Conservation (phyloP, 2,113 vertebrate genomes). For the Brachirus orientalis region DNA sequence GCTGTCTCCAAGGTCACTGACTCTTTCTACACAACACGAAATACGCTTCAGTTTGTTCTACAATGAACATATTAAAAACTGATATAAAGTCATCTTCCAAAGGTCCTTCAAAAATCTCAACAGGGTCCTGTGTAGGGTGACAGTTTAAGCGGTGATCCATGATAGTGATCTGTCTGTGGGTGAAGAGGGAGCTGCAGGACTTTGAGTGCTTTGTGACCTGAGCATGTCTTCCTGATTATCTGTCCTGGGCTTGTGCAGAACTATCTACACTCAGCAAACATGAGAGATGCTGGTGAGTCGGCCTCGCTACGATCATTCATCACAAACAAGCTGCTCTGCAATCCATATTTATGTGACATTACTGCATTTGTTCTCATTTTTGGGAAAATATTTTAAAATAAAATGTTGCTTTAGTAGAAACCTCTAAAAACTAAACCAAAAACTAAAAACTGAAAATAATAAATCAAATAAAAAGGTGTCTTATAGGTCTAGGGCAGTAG, state of each 20-base stretch:
- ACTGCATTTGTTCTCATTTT: slow-evolving; percentile 15
- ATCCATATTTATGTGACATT: slow-evolving; percentile 29
- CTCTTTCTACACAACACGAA: too few relatives aligned
- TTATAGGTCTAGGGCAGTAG: too few relatives aligned
- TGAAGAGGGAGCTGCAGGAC: slow-evolving; percentile 10
- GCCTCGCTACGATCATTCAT: slow-evolving; percentile 34
- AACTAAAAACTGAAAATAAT: neutral
- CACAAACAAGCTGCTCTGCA: slow-evolving; percentile 14
- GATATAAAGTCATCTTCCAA: neutral
- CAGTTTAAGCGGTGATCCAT: slow-evolving; percentile 40
- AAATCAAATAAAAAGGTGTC: too few relatives aligned
- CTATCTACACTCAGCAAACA: slow-evolving; percentile 31
- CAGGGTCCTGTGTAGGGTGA: neutral
- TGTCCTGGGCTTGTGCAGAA: slow-evolving; percentile 38
- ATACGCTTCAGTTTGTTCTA: too few relatives aligned
- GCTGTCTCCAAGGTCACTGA: too few relatives aligned
- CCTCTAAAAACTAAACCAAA: too few relatives aligned
- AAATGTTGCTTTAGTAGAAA: neutral
- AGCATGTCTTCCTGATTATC: slow-evolving; percentile 57
- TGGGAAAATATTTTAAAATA: neutral
- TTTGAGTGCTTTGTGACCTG: slow-evolving; percentile 56
- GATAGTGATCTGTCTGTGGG: slow-evolving; percentile 34
- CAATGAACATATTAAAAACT: too few relatives aligned
- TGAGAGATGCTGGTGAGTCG: slow-evolving; percentile 36
- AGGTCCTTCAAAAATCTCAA: neutral